Conservation (phyloP, 2,888 invertebrate genomes). For the Eilema sororculum region DNA sequence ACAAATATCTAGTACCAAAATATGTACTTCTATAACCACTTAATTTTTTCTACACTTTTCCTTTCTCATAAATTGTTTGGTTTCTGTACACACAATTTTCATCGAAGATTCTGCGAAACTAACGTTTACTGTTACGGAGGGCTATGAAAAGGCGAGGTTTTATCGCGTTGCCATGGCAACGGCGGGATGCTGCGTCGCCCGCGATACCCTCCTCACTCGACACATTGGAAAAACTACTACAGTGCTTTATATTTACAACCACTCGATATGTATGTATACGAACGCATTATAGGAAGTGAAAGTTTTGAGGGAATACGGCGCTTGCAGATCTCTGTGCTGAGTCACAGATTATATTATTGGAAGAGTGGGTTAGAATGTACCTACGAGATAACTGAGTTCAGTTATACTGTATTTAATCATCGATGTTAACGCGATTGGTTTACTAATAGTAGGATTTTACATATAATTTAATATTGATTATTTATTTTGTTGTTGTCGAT, state of each 20-base stretch:
- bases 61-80: slow-evolving; percentile 16
- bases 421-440: not conserved
- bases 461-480: too few species aligned
- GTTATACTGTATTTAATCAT: not conserved
- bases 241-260: slow-evolving; percentile 74
- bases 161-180: slow-evolving; percentile 86
- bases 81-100: slow-evolving; percentile 37
- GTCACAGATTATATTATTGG: slow-evolving; percentile 8
- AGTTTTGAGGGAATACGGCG: slow-evolving; percentile 49
- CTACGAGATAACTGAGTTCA: not conserved
- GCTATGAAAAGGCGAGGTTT: slow-evolving; percentile 86
- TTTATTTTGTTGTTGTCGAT: too few species aligned
- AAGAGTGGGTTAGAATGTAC: not conserved
- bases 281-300: slow-evolving; percentile 57
- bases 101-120: slow-evolving; percentile 57
- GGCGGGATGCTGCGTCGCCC: slow-evolving; percentile 77
- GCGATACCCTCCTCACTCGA: slow-evolving; percentile 78
- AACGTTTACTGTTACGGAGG: slow-evolving; percentile 72
- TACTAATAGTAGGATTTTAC: not conserved
- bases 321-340: slow-evolving; percentile 20
- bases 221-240: slow-evolving; percentile 80
- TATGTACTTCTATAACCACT: not conserved
- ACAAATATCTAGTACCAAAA: slow-evolving; percentile 13
- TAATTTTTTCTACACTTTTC: slow-evolving; percentile 10
- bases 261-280: slow-evolving; percentile 59